These are phyloP conservation scores for Spinus olivaceus DNA, from an alignment of 2,797 vertebrate genomes.

Conservation along the genomic window DNA sequence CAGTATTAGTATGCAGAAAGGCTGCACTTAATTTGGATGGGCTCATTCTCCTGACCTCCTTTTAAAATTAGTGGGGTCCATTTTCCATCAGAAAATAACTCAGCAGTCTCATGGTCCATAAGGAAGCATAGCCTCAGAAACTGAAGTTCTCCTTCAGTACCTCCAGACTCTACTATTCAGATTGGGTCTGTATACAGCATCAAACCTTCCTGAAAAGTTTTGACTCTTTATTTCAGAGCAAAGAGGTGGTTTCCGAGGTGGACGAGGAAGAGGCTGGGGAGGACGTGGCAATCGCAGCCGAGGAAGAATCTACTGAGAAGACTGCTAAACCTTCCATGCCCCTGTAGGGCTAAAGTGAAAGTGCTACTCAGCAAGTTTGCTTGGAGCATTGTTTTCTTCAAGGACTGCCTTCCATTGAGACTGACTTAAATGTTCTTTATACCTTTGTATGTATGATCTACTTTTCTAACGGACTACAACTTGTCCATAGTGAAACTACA, in stretches of 20 bases:
- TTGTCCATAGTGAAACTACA: slow-evolving; percentile 77
- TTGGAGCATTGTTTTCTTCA: slow-evolving; percentile 69
- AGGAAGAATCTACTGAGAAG: slow-evolving; percentile 89
- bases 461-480: slow-evolving; percentile 81
- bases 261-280: slow-evolving; percentile 90
- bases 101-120: fast-evolving
- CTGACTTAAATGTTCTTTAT: slow-evolving; percentile 81
- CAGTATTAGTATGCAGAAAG: background rate
- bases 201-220: slow-evolving; percentile 17
- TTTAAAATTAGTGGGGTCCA: background rate
- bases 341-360: slow-evolving; percentile 33
- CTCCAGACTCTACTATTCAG: background rate
- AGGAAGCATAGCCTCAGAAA: background rate
- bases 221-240: slow-evolving; percentile 81
- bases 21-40: background rate
- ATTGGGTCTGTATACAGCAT: background rate
- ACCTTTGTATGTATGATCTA: slow-evolving; percentile 85
- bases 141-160: background rate
- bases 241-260: slow-evolving; percentile 91
- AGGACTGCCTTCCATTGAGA: slow-evolving; percentile 78
- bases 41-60: background rate
- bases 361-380: slow-evolving; percentile 71
- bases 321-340: slow-evolving; percentile 51
- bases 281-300: slow-evolving; percentile 90
- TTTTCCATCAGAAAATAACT: background rate